Conservation (phyloP, 1,140 invertebrate genomes). For the Ectropis grisescens region DNA sequence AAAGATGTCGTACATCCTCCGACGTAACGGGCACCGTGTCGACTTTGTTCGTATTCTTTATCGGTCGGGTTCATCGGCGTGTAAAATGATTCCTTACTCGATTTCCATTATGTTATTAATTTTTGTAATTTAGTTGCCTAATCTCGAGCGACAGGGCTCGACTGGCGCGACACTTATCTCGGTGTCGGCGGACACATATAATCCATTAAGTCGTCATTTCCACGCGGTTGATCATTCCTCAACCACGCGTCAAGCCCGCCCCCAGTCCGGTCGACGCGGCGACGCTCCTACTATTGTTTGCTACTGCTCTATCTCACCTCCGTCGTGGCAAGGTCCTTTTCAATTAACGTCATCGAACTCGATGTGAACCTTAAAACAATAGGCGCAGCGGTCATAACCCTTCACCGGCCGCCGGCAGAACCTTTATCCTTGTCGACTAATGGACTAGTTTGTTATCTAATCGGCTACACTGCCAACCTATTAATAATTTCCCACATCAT, state of each 20-base stretch:
- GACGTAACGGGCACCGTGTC: constrained; percentile 9
- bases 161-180: constrained; percentile 60
- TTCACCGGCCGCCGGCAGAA: constrained; percentile 9
- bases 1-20: constrained; percentile 10
- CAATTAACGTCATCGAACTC: constrained; percentile 15
- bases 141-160: constrained; percentile 53
- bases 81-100: constrained; percentile 41
- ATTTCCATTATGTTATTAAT: constrained; percentile 63
- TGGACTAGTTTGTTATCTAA: constrained; percentile 65
- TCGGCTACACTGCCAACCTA: constrained; percentile 51
- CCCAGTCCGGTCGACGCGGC: too few relatives aligned
- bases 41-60: constrained; percentile 27
- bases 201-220: constrained; percentile 70
- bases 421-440: constrained; percentile 37
- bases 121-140: constrained; percentile 60
- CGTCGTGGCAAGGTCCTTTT: constrained; percentile 30
- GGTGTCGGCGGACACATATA: constrained; percentile 62
- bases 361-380: constrained; percentile 36
- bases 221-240: constrained; percentile 61
- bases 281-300: constrained; percentile 45
- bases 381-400: constrained; percentile 15
- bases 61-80: constrained; percentile 31
- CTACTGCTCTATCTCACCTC: constrained; percentile 51
- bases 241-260: constrained; percentile 56
- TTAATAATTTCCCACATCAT: constrained; percentile 62